These are phyloP conservation scores for Semotilus atromaculatus DNA, from an alignment of 2,797 vertebrate species.

Conservation along the genomic window DNA sequence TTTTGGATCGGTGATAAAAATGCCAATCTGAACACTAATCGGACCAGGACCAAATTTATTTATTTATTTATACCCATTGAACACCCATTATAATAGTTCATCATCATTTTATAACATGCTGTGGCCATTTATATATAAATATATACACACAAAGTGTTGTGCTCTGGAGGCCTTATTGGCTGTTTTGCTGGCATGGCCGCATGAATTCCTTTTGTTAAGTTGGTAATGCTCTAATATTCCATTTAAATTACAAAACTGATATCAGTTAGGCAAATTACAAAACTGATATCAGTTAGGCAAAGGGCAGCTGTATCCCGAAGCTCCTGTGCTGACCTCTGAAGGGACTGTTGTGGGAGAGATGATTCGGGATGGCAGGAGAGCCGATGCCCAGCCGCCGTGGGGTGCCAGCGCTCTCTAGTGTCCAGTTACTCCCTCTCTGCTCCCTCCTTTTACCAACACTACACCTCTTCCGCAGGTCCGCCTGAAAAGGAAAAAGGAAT, in stretches of 20 bases:
- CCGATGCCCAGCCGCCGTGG: not conserved
- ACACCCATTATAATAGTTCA: not conserved
- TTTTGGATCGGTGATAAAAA: no score
- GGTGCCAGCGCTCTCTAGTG: slow-evolving; percentile 38
- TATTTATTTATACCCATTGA: no score
- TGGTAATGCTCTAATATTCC: not conserved
- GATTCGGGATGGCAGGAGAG: slow-evolving; percentile 1
- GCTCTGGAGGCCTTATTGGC: not conserved
- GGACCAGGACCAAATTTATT: no score
- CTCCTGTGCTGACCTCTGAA: slow-evolving; percentile 42
- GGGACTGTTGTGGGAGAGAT: not conserved
- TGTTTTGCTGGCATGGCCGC: not conserved
- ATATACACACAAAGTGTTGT: not conserved
- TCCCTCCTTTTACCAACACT: not conserved
- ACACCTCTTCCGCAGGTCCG: slow-evolving; percentile 52
- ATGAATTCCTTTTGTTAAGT: not conserved
- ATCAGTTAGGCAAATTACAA: not conserved
- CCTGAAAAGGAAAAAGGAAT: not conserved
- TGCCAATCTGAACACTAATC: no score
- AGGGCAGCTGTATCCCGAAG: not conserved
- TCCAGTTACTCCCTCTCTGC: not conserved
- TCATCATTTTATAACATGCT: not conserved
- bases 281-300: not conserved
- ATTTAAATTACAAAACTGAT: not conserved
- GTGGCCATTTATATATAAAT: not conserved